Conservation (phyloP, 2,888 invertebrate species). For the Ceriagrion tenellum region DNA sequence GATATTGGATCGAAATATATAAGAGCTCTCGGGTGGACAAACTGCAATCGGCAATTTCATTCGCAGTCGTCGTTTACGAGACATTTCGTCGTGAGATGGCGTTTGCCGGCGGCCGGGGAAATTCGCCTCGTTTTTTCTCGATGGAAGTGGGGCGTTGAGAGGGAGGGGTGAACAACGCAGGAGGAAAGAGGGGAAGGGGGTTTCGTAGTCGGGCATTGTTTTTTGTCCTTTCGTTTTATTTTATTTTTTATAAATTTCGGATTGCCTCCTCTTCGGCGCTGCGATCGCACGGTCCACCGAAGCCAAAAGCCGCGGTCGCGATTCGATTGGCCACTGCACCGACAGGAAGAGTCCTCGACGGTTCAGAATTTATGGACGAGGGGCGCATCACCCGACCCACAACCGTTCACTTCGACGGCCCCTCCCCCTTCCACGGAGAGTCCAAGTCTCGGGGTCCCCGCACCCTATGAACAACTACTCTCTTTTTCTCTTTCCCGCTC, state of each 20-base stretch:
- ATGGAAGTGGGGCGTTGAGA: too few relatives aligned
- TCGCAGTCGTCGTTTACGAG: not conserved
- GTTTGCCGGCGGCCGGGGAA: not conserved
- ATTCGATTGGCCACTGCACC: not conserved
- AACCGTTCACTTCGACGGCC: too few relatives aligned
- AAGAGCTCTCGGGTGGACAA: not conserved
- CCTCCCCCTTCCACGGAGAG: too few relatives aligned
- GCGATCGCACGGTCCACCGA: not conserved
- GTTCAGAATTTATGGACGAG: not conserved
- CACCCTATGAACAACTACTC: too few relatives aligned
- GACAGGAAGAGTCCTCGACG: not conserved
- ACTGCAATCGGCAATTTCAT: not conserved
- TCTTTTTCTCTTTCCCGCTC: too few relatives aligned
- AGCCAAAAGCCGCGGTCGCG: not conserved
- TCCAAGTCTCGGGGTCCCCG: too few relatives aligned
- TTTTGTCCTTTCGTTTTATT: too few relatives aligned
- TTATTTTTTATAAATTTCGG: too few relatives aligned
- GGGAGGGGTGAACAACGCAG: not conserved
- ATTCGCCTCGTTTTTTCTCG: too few relatives aligned
- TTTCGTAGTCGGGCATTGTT: not conserved
- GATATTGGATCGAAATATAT: not conserved
- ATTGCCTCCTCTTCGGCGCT: not conserved
- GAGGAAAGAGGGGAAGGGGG: not conserved
- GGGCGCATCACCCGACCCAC: not conserved
- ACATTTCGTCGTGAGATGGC: not conserved